phyloP scores from a whole-genome alignment of 2,797 vertebrate genomes.

The Neomorphus geoffroyi region DNA sequence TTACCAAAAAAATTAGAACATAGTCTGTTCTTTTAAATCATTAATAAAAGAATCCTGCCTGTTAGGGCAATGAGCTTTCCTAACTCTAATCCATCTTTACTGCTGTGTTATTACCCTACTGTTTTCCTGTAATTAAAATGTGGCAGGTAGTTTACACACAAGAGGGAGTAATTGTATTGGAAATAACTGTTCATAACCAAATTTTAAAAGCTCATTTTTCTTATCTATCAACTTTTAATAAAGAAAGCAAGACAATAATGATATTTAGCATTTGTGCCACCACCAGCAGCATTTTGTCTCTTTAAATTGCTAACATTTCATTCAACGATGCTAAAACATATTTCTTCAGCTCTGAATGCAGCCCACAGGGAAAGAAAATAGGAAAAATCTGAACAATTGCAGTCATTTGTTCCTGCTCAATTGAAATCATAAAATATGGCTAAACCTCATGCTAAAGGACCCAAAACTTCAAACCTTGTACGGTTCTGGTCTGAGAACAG shows the following conservation, averaged over 20 bases:
- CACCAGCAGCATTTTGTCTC: slow-evolving; percentile 20
- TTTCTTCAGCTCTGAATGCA: not conserved
- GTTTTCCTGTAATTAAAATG: slow-evolving; percentile 72
- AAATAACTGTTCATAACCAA: slow-evolving; percentile 72
- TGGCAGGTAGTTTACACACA: slow-evolving; percentile 72
- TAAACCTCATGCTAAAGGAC: not conserved
- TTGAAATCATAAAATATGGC: not conserved
- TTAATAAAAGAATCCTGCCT: slow-evolving; percentile 46
- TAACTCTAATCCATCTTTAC: slow-evolving; percentile 55
- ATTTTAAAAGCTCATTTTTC: slow-evolving; percentile 67
- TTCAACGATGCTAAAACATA: not conserved
- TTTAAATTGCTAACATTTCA: slow-evolving; percentile 17
- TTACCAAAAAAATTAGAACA: not conserved
- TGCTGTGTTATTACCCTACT: slow-evolving; percentile 39
- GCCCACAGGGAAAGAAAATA: not conserved
- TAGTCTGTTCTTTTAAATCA: slow-evolving; percentile 33
- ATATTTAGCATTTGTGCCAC: slow-evolving; percentile 45
- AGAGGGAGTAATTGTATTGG: slow-evolving; percentile 69
- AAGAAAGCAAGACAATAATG: slow-evolving; percentile 50
- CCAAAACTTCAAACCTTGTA: accelerated
- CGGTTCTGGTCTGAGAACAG: not conserved
- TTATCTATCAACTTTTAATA: slow-evolving; percentile 65
- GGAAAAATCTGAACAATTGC: not conserved
- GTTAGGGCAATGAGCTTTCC: slow-evolving; percentile 38
- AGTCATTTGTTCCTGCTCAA: not conserved